phyloP scores from a whole-genome alignment of 2,797 vertebrate genomes.

The Lutjanus argentimaculatus region DNA sequence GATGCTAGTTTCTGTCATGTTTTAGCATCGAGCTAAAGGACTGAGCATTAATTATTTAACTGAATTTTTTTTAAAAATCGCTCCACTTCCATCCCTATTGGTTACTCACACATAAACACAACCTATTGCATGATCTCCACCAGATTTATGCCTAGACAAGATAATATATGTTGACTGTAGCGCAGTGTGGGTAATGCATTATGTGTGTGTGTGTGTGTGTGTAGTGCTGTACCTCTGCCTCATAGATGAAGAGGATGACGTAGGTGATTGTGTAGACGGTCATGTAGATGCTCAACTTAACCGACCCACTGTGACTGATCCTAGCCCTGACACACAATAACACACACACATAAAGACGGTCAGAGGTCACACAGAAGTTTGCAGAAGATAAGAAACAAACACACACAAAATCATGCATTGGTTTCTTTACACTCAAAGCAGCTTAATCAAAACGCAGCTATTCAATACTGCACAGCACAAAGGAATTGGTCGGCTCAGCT shows the following conservation, averaged over 20 bases:
- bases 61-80: too few relatives aligned
- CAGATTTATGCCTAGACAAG: too few relatives aligned
- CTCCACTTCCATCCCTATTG: too few relatives aligned
- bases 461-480: conserved; percentile 26
- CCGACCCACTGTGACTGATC: conserved; percentile 93
- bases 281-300: conserved; percentile 94
- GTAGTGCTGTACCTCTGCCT: conserved; percentile 89
- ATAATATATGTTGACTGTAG: too few relatives aligned
- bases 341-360: conserved; percentile 43
- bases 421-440: conserved; percentile 8
- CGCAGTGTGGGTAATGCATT: not conserved
- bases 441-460: conserved; percentile 45
- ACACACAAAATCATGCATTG: conserved; percentile 19
- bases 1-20: too few relatives aligned
- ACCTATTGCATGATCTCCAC: too few relatives aligned
- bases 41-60: too few relatives aligned
- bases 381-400: conserved; percentile 29
- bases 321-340: conserved; percentile 85
- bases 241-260: conserved; percentile 94
- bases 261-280: conserved; percentile 94
- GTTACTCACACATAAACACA: too few relatives aligned
- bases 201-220: conserved; percentile 17
- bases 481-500: conserved; percentile 1
- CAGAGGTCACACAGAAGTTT: conserved; percentile 49
- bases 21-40: too few relatives aligned